phyloP scores from a whole-genome alignment of 2,797 vertebrate genomes.

The Dendrocincla fuliginosa region DNA sequence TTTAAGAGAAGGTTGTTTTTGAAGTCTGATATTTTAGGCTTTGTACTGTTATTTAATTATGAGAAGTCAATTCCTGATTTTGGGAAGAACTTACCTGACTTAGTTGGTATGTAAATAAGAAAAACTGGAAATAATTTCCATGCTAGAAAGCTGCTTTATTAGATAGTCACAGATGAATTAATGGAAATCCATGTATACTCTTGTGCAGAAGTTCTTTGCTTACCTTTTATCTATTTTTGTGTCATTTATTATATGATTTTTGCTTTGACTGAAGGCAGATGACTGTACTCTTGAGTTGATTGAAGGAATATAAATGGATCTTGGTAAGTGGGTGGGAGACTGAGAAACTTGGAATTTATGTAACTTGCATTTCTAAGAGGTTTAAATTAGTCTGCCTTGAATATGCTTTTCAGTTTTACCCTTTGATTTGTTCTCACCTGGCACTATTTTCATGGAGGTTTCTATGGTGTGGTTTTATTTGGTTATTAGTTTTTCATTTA shows the following conservation, averaged over 20 bases:
- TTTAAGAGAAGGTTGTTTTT: not conserved
- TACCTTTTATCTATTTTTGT: not conserved
- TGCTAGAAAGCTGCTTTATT: not conserved
- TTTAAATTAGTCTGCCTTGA: conserved; percentile 4
- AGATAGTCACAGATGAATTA: not conserved
- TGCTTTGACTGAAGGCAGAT: not conserved
- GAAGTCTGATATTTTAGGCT: not conserved
- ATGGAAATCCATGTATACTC: not conserved
- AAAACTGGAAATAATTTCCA: not conserved
- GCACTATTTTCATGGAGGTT: not conserved
- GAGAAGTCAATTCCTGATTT: not conserved
- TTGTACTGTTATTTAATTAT: not conserved
- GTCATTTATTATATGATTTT: not conserved
- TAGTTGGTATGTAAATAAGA: not conserved
- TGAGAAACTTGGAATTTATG: not conserved
- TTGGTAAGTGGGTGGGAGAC: not conserved
- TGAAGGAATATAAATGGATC: not conserved
- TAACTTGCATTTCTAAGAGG: conserved; percentile 12
- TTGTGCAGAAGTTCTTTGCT: not conserved
- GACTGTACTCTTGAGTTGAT: not conserved
- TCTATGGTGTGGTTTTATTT: not conserved
- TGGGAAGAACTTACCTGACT: not conserved
- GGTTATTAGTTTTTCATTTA: not conserved
- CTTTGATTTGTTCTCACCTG: not conserved
- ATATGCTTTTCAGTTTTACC: not conserved